Evolutionary conservation across 2,888 invertebrate species (phyloP), one percentile per base, ranked within the genome.

Genomic region (Drosophila eohydei): DNA sequence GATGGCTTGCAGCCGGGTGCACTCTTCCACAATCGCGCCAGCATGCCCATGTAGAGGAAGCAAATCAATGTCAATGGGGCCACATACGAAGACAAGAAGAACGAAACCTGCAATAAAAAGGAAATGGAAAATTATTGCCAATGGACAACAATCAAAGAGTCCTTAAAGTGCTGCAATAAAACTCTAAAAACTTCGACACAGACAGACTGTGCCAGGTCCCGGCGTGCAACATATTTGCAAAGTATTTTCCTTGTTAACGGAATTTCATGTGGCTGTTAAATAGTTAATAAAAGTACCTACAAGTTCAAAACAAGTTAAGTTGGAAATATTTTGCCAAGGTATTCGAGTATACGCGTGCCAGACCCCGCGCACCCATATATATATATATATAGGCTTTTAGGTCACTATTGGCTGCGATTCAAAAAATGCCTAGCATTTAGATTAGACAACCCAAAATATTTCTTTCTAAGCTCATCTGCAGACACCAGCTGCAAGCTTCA

Each of bases 51-150:
- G 92, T 98, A 98, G 79, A 98, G 94, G 74, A 97, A 95, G 91
- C 96, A 96, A 91, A 98, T 98, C 86, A 98, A 94, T 56, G 96
- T 95, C 93, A 98, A 93, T 2, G 98, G 98, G 75, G 98, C 94
- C 81, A 97, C 95, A 93, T 97, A 98, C 59, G 97, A 97, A 68
- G 97, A 96, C 74, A 96, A 93, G 92, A 98, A 97, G 94, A 98
- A 98, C 11, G 96, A 95, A 92, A 97, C 95, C 94, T 97, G 95
- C 90, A 85, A 82, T 11, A n/a, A 56, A 44, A 16, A n/a, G 4
- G 5, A 9, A 11, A 9, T 41, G 48, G 36, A 16, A 21, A 21
- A 40, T 32, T 21, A 62, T 34, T 50, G 11, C 5, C 16, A 44
- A 44, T 36, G 30, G 12, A 32, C 11, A 32, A 26, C 26, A 30